Evolutionary conservation across 2,113 vertebrate species (phyloP).

Genomic region (Chaetodon auriga): DNA sequence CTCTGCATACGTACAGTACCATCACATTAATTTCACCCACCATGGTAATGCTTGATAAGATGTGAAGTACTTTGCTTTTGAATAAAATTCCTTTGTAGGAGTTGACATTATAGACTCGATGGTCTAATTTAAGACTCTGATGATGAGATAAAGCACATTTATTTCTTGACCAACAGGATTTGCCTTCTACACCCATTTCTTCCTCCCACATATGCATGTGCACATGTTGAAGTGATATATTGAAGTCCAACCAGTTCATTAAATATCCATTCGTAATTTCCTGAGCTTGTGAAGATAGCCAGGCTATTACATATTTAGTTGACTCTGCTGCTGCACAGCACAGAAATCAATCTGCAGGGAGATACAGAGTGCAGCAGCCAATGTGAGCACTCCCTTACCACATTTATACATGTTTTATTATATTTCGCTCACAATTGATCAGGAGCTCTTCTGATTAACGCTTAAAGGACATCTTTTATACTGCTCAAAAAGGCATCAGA

Average conservation of each 20-base stretch:
- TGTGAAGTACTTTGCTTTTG: slow-evolving; percentile 22
- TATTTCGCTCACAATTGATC: slow-evolving; percentile 43
- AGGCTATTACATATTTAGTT: slow-evolving; percentile 70
- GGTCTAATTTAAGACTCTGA: slow-evolving; percentile 57
- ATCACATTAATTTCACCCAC: slow-evolving; percentile 25
- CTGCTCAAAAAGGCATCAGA: slow-evolving; percentile 45
- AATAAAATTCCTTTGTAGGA: slow-evolving; percentile 12
- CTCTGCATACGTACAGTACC: neutral
- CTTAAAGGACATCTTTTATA: slow-evolving; percentile 25
- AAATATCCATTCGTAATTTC: slow-evolving; percentile 79
- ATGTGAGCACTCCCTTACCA: slow-evolving; percentile 24
- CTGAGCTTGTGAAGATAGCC: slow-evolving; percentile 61
- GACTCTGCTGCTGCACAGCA: slow-evolving; percentile 33
- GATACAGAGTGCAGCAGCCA: slow-evolving; percentile 34
- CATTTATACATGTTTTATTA: slow-evolving; percentile 59
- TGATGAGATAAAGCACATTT: slow-evolving; percentile 43
- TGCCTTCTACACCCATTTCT: slow-evolving; percentile 31
- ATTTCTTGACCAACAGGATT: slow-evolving; percentile 53
- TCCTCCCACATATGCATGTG: slow-evolving; percentile 49
- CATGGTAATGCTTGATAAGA: slow-evolving; percentile 26
- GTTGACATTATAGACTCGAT: slow-evolving; percentile 25
- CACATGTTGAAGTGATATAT: slow-evolving; percentile 61
- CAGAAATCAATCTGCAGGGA: slow-evolving; percentile 55
- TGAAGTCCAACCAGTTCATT: slow-evolving; percentile 69
- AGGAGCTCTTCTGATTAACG: slow-evolving; percentile 51